These are phyloP conservation scores for Scophthalmus maximus DNA, from an alignment of 2,113 vertebrate genomes.

Conservation along the genomic window DNA sequence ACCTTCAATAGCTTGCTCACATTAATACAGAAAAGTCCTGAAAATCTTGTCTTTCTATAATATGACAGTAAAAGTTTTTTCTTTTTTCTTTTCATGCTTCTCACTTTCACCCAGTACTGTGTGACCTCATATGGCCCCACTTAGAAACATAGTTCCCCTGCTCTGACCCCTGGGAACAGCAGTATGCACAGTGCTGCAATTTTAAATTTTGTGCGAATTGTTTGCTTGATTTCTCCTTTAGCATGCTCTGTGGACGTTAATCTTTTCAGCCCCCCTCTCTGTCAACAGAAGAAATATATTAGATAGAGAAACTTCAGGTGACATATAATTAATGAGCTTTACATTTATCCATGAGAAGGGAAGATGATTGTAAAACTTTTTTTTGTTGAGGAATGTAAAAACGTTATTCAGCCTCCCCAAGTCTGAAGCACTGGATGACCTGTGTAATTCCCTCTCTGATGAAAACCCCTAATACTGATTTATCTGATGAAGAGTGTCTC, in stretches of 20 bases:
- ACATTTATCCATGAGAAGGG: constrained; percentile 72
- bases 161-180: constrained; percentile 9
- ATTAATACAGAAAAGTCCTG: background rate
- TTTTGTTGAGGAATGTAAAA: constrained; percentile 66
- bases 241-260: constrained; percentile 34
- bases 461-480: constrained; percentile 72
- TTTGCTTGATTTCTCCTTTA: constrained; percentile 42
- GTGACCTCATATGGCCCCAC: background rate
- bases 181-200: background rate
- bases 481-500: constrained; percentile 71
- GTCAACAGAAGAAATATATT: constrained; percentile 54
- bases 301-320: constrained; percentile 51
- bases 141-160: background rate
- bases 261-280: constrained; percentile 28
- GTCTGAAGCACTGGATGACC: constrained; percentile 53
- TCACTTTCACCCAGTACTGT: background rate
- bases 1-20: background rate
- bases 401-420: constrained; percentile 56
- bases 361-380: constrained; percentile 77
- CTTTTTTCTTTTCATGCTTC: no score
- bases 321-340: constrained; percentile 76
- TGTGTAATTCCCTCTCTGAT: constrained; percentile 67
- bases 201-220: constrained; percentile 22
- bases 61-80: background rate
- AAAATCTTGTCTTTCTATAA: background rate